These are phyloP conservation scores for Mesaphorura yosii DNA, from an alignment of 1,140 invertebrate genomes.

Conservation along the genomic window DNA sequence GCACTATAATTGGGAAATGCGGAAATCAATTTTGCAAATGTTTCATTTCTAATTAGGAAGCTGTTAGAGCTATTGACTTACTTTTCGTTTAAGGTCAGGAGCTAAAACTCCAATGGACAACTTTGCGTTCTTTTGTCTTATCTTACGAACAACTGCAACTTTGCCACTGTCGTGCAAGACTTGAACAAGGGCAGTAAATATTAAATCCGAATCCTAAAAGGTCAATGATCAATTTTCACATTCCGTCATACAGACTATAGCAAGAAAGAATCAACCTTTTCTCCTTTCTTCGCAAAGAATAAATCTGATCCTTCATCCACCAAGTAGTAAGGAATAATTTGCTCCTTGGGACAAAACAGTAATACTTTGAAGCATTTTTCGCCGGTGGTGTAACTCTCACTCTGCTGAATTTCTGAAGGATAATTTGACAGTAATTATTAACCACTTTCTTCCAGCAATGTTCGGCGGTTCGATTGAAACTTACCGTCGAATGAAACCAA, in stretches of 20 bases:
- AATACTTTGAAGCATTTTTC: constrained; percentile 25
- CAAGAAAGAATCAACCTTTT: background rate
- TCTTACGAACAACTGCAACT: constrained; percentile 22
- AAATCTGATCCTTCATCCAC: constrained; percentile 17
- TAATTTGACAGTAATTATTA: too few relatives aligned
- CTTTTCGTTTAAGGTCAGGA: constrained; percentile 19
- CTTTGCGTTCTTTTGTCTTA: constrained; percentile 8
- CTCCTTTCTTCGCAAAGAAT: constrained; percentile 14
- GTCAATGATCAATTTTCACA: constrained; percentile 1
- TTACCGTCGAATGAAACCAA: constrained; percentile 22
- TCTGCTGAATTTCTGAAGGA: constrained; percentile 15
- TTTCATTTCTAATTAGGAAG: background rate
- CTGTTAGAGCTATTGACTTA: constrained; percentile 3
- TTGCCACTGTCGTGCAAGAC: constrained; percentile 10
- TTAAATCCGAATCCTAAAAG: constrained; percentile 9
- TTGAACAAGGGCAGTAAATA: constrained; percentile 19
- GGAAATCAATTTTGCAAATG: constrained; percentile 8
- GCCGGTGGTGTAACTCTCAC: constrained; percentile 11
- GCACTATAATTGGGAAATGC: constrained; percentile 24
- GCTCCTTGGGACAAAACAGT: constrained; percentile 20
- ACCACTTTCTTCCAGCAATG: too few relatives aligned
- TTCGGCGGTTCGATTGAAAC: too few relatives aligned
- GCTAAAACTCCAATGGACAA: constrained; percentile 9
- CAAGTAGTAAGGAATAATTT: constrained; percentile 14
- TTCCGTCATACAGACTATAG: too few relatives aligned